Percentiles rank a stretch among this genome's conserved stretches.
These are phyloP conservation scores for Microctenopoma stevenorrisi DNA, from an alignment of 2,797 vertebrate species.

Conservation along the genomic window DNA sequence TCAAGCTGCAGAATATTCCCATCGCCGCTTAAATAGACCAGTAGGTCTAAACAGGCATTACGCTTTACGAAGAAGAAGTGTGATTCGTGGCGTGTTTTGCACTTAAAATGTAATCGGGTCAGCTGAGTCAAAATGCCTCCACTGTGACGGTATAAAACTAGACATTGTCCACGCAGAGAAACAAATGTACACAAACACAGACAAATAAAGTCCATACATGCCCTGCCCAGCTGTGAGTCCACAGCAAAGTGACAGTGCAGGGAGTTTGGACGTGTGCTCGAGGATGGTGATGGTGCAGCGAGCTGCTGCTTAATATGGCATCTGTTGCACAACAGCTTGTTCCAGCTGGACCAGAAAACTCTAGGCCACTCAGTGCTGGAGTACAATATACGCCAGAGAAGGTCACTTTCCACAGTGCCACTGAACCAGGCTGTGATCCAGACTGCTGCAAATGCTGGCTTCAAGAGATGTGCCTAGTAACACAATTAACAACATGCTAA, in stretches of 20 bases:
- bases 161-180: too few species aligned
- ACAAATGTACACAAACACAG: neutral
- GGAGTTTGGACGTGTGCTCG: slow-evolving; percentile 53
- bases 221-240: slow-evolving; percentile 41
- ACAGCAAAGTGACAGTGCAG: slow-evolving; percentile 48
- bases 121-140: neutral
- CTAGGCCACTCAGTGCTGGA: slow-evolving; percentile 52
- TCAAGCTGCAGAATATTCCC: slow-evolving; percentile 1
- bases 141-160: too few species aligned
- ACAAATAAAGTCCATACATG: slow-evolving; percentile 15
- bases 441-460: slow-evolving; percentile 38
- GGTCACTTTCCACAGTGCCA: slow-evolving; percentile 68
- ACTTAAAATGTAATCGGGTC: slow-evolving; percentile 37
- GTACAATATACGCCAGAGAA: slow-evolving; percentile 69
- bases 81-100: slow-evolving; percentile 2
- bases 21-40: slow-evolving; percentile 11
- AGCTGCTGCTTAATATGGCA: slow-evolving; percentile 69
- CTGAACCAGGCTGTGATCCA: slow-evolving; percentile 50
- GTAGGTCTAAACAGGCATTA: neutral
- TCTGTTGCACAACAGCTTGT: slow-evolving; percentile 68
- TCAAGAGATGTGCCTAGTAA: slow-evolving; percentile 16
- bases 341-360: slow-evolving; percentile 71
- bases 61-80: slow-evolving; percentile 6
- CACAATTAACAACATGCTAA: slow-evolving; percentile 47
- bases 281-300: slow-evolving; percentile 27